Evolutionary conservation across 2,797 vertebrate genomes (phyloP).

Genomic region (Peromyscus attwateri): DNA sequence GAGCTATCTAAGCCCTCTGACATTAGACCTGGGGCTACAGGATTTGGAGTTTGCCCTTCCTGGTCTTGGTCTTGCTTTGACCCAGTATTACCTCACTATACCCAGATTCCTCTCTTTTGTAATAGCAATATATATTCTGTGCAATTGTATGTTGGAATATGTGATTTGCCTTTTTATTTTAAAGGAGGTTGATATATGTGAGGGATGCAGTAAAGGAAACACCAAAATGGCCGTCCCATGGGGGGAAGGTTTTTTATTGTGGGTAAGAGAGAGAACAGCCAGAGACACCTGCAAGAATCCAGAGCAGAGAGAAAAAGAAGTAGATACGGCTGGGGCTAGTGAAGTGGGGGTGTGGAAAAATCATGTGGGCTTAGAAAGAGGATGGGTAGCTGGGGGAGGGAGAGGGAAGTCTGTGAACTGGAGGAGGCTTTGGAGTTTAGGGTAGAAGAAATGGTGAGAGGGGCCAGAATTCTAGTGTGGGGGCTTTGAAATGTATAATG

Average conservation of each 20-base stretch:
- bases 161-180: not conserved
- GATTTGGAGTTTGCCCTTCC: not conserved
- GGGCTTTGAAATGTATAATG: not conserved
- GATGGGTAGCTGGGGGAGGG: too few species aligned
- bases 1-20: not conserved
- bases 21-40: not conserved
- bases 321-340: not conserved
- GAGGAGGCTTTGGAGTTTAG: not conserved
- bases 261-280: not conserved
- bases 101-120: not conserved
- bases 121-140: not conserved
- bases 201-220: not conserved
- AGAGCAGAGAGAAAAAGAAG: not conserved
- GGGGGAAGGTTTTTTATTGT: not conserved
- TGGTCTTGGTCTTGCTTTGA: not conserved
- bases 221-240: not conserved
- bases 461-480: not conserved
- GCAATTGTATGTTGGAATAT: not conserved
- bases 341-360: not conserved
- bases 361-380: not conserved
- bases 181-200: not conserved
- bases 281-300: not conserved
- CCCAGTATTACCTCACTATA: not conserved
- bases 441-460: not conserved
- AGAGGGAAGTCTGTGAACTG: too few species aligned